Evolutionary conservation across 1,140 invertebrate genomes (phyloP).

Genomic region (Bemisia tabaci): DNA sequence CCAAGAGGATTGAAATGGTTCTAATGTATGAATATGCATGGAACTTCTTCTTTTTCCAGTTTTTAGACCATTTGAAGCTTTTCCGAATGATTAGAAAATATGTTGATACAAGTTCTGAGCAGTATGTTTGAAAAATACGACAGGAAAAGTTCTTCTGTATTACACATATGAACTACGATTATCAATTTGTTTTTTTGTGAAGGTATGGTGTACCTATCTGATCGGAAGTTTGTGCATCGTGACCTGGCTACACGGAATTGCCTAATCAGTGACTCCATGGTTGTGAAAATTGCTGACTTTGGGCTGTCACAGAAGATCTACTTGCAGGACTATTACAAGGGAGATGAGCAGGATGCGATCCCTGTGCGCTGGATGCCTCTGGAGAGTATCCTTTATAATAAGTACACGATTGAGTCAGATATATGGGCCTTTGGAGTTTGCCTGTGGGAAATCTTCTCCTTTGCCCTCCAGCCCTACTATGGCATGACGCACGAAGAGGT

Average conservation of each 20-base stretch:
- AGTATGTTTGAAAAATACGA: no score
- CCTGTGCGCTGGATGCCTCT: conserved; percentile 93
- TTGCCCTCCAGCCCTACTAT: conserved; percentile 85
- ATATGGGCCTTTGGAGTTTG: conserved; percentile 90
- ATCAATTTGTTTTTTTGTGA: conserved; percentile 70
- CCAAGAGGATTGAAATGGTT: no score
- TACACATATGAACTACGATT: conserved; percentile 66
- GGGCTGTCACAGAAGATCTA: conserved; percentile 87
- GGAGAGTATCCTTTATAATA: conserved; percentile 85
- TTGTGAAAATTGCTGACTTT: conserved; percentile 94
- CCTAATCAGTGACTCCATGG: conserved; percentile 83
- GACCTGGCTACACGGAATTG: conserved; percentile 93
- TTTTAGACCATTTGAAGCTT: conserved; percentile 88
- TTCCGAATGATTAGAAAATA: no score
- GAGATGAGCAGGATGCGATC: conserved; percentile 84
- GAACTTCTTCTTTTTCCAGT: no score
- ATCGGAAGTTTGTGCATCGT: conserved; percentile 88
- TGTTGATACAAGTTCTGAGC: no score
- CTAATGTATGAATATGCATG: no score
- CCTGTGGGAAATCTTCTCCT: conserved; percentile 89
- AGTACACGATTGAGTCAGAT: conserved; percentile 84
- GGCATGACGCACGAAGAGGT: conserved; percentile 91
- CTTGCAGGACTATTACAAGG: conserved; percentile 81
- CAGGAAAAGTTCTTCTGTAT: conserved; percentile 1
- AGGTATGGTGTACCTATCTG: conserved; percentile 93